Evolutionary conservation across 2,797 vertebrate species (phyloP).

Genomic region (Pagetopsis macropterus): DNA sequence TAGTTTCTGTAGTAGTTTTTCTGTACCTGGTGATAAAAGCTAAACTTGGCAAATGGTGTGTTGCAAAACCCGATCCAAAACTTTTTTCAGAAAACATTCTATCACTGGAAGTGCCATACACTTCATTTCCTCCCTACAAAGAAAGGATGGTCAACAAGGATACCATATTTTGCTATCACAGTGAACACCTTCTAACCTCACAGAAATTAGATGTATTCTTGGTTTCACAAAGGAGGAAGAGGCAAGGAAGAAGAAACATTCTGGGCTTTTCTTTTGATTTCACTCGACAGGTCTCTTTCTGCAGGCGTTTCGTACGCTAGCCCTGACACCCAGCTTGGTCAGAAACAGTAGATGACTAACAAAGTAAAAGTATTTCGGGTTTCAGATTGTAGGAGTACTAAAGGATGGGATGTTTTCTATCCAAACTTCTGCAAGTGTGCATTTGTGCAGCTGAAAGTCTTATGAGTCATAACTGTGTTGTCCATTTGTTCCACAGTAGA

Average conservation of each 20-base stretch:
- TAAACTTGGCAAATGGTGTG: neutral
- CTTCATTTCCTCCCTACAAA: neutral
- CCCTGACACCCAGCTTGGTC: conserved; percentile 35
- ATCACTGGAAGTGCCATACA: neutral
- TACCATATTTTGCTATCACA: conserved; percentile 6
- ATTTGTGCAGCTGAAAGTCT: conserved; percentile 25
- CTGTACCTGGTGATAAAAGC: neutral
- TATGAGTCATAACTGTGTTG: conserved; percentile 45
- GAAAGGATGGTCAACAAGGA: neutral
- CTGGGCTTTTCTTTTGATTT: conserved; percentile 55
- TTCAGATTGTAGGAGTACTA: conserved; percentile 46
- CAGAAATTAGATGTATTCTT: conserved; percentile 35
- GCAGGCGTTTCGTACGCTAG: conserved; percentile 23
- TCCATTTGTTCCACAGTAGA: conserved; percentile 14
- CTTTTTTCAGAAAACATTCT: neutral
- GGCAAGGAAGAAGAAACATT: conserved; percentile 29
- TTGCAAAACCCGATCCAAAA: neutral
- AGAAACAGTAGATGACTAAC: conserved; percentile 49
- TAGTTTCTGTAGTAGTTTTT: neutral
- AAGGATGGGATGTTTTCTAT: conserved; percentile 39
- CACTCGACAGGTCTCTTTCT: conserved; percentile 40
- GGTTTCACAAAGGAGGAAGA: conserved; percentile 35
- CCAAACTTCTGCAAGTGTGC: conserved; percentile 29
- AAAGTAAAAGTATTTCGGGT: conserved; percentile 37
- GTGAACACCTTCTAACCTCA: conserved; percentile 22